Evolutionary conservation across 2,797 vertebrate genomes (phyloP).

Genomic region (Anguilla pacifica): DNA sequence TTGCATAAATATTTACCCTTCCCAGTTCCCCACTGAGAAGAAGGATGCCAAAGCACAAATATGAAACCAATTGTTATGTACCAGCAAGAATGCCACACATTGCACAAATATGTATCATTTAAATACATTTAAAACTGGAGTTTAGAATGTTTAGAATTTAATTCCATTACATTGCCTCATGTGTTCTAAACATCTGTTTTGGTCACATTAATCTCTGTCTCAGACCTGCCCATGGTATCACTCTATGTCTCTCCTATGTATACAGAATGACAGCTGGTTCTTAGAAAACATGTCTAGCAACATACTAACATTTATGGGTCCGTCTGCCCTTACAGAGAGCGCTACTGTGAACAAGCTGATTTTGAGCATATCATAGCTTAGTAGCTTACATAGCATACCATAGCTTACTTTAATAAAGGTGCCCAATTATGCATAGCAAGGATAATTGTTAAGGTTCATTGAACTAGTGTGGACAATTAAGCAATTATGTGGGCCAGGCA

Average conservation of each 20-base stretch:
- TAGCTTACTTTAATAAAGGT: background rate
- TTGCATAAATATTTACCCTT: background rate
- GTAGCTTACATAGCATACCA: too few relatives aligned
- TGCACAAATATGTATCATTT: background rate
- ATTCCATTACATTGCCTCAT: background rate
- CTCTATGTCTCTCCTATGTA: background rate
- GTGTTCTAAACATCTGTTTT: background rate
- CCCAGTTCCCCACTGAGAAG: background rate
- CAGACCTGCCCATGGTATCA: background rate
- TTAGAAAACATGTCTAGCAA: background rate
- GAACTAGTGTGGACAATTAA: too few relatives aligned
- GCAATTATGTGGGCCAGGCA: too few relatives aligned
- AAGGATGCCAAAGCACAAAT: background rate
- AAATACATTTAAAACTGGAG: background rate
- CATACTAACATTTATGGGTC: background rate
- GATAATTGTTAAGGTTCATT: too few relatives aligned
- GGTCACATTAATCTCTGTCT: background rate
- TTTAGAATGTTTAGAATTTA: background rate
- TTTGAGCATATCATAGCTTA: background rate
- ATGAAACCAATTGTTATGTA: background rate
- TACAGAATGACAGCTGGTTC: background rate
- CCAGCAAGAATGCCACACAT: background rate
- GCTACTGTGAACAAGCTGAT: background rate
- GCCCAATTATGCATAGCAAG: too few relatives aligned
- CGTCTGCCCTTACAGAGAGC: background rate